These are phyloP conservation scores for Drosophila leonis DNA, from an alignment of 2,888 invertebrate species.

Conservation along the genomic window DNA sequence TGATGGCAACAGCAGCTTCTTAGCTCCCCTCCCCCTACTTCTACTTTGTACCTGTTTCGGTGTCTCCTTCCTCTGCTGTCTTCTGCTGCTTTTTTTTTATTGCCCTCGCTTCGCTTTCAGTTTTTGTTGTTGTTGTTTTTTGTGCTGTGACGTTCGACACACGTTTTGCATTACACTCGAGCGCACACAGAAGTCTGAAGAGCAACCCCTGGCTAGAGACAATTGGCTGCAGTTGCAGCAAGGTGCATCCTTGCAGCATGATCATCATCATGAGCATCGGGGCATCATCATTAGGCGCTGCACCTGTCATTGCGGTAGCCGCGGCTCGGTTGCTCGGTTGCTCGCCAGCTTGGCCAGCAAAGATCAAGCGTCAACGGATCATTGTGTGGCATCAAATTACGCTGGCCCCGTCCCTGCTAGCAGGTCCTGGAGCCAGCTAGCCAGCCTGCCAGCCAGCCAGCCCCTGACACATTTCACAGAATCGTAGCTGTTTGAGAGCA, in stretches of 20 bases:
- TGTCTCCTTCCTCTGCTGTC: conserved; percentile 6
- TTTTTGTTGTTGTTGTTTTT: conserved; percentile 6
- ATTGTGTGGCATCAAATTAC: conserved; percentile 82
- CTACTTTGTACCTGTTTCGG: conserved; percentile 45
- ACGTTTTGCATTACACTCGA: conserved; percentile 72
- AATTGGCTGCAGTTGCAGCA: conserved; percentile 64
- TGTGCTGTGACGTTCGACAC: conserved; percentile 48
- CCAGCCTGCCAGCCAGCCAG: conserved; percentile 16
- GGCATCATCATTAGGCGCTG: conserved; percentile 36
- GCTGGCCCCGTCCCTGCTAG: conserved; percentile 3
- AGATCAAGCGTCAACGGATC: conserved; percentile 81
- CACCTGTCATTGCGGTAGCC: conserved; percentile 79
- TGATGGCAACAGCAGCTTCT: conserved; percentile 24
- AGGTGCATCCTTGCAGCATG: conserved; percentile 72
- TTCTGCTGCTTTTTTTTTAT: not conserved
- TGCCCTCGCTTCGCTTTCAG: conserved; percentile 29
- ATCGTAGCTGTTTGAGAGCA: conserved; percentile 43
- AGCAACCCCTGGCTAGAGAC: conserved; percentile 52
- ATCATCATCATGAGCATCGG: conserved; percentile 17
- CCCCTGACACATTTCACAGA: conserved; percentile 62
- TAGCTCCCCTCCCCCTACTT: not conserved
- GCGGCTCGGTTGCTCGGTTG: conserved; percentile 49
- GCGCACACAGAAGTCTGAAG: conserved; percentile 43
- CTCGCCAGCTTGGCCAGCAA: conserved; percentile 34
- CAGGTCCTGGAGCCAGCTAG: conserved; percentile 27